A percentile compares a stretch with the other conserved stretches of the same genome.
Evolutionary conservation across 2,888 invertebrate species (phyloP).

Genomic region (Willowsia nigromaculata): DNA sequence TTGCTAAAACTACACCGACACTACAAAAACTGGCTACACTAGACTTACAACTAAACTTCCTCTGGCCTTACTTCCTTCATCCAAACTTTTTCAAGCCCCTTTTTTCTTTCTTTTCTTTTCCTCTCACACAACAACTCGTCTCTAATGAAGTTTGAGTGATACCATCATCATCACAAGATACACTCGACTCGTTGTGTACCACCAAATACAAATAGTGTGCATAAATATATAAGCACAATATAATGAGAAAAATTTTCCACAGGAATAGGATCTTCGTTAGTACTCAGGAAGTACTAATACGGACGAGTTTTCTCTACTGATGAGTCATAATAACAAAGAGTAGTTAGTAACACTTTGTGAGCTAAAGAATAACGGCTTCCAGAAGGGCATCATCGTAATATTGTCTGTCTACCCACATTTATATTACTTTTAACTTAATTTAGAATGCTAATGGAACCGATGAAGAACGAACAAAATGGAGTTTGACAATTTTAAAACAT

Average conservation of each 20-base stretch:
- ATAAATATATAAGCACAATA: background rate
- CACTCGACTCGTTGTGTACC: background rate
- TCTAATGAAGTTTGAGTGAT: conserved; percentile 8
- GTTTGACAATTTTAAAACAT: background rate
- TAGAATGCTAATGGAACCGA: background rate
- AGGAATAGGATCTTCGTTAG: too few species aligned
- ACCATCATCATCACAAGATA: background rate
- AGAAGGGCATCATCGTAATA: too few species aligned
- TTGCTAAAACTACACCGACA: background rate
- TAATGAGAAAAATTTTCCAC: background rate
- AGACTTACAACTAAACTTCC: background rate
- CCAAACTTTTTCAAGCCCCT: background rate
- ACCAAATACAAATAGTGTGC: background rate
- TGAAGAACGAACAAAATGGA: background rate
- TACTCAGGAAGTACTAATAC: too few species aligned
- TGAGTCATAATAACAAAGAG: too few species aligned
- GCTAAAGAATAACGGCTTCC: too few species aligned
- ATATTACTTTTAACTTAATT: background rate
- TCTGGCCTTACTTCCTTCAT: background rate
- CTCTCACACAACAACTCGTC: background rate
- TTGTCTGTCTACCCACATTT: background rate
- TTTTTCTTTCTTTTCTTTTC: background rate
- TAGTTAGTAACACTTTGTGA: too few species aligned
- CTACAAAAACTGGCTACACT: background rate
- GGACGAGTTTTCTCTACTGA: too few species aligned